Evolutionary conservation across 2,113 vertebrate genomes (phyloP).

Genomic region (Tympanuchus pallidicinctus): DNA sequence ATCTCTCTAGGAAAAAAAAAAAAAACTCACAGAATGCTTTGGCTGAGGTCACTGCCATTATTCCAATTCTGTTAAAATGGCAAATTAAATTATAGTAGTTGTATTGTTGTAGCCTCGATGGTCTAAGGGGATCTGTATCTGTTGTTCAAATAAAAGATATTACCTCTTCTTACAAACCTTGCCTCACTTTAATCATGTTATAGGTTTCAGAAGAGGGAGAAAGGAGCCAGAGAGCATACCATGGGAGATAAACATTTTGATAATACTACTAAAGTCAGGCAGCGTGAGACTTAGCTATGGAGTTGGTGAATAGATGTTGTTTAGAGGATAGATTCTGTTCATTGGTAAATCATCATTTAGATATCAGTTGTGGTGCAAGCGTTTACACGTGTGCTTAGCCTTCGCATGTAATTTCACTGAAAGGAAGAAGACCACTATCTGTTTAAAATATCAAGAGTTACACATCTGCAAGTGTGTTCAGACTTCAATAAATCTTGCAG

Average conservation of each 20-base stretch:
- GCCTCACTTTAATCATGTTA: not conserved
- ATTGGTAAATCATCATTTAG: not conserved
- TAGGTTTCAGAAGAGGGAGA: not conserved
- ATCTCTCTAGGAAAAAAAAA: not conserved
- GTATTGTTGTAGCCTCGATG: not conserved
- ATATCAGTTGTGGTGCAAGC: not conserved
- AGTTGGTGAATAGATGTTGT: not conserved
- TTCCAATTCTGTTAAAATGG: slow-evolving; percentile 29
- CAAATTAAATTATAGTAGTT: not conserved
- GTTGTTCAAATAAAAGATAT: slow-evolving; percentile 29
- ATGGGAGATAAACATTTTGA: slow-evolving; percentile 1
- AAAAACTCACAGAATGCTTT: not conserved
- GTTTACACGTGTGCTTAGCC: not conserved
- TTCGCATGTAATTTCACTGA: not conserved
- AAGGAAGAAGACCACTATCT: not conserved
- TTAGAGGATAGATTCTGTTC: not conserved
- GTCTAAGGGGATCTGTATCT: not conserved
- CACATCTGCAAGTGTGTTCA: not conserved
- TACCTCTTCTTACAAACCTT: slow-evolving; percentile 7
- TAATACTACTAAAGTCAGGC: not conserved
- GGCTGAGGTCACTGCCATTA: slow-evolving; percentile 13
- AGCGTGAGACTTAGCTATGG: not conserved
- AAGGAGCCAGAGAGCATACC: not conserved
- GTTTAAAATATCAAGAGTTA: not conserved
- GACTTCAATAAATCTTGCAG: not conserved